Evolutionary conservation across 2,797 vertebrate species (phyloP), one percentile per base, ranked within the genome.

Genomic region (Oreortyx pictus): DNA sequence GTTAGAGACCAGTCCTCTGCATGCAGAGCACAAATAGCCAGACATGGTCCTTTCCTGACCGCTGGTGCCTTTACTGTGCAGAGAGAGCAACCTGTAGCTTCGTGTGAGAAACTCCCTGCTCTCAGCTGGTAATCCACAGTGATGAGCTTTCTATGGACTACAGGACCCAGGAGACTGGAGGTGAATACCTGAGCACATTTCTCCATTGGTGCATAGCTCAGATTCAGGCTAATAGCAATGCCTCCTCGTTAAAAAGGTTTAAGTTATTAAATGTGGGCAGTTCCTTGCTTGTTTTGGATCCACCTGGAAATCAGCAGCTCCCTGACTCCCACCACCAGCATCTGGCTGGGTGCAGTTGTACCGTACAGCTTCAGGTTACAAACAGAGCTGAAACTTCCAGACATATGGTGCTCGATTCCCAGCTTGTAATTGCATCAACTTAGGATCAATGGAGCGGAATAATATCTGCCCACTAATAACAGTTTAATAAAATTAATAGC

Each of bases 371-470:
- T 91, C 66, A 82, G 79, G 52, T 60, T 90, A 84, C 89, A 80
- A 93, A 79, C 14, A 60, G 82, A 96, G 96, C 77, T 90, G 93
- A 90, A 89, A 88, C 82, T 95, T 92, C 83, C 81, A 90, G 88
- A 82, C 83, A 62, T 71, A 82, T 1, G 0, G 76, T 33, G 37
- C 79, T 90, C 75, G 71, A 88, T 95, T 89, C 22, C 43, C 92
- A 91, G 95, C 83, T 72, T 73, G 92, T 95, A 96, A 95, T 94
- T 97, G 94, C 90, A 94, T 96, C 96, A 95, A 25, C 75, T 91
- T 84, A 73, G 82, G 88, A 97, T 96, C 95, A 97, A 95, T 97
- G 94, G 88, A 96, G 93, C 89, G 93, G 95, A 96, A 96, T 96
- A 96, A 95, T 97, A 96, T 93, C 95, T 89, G 68, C 91, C 89